A percentile compares a stretch with the other conserved stretches of the same genome.
phyloP scores from a whole-genome alignment of 2,113 vertebrate genomes.

The Lates calcarifer region DNA sequence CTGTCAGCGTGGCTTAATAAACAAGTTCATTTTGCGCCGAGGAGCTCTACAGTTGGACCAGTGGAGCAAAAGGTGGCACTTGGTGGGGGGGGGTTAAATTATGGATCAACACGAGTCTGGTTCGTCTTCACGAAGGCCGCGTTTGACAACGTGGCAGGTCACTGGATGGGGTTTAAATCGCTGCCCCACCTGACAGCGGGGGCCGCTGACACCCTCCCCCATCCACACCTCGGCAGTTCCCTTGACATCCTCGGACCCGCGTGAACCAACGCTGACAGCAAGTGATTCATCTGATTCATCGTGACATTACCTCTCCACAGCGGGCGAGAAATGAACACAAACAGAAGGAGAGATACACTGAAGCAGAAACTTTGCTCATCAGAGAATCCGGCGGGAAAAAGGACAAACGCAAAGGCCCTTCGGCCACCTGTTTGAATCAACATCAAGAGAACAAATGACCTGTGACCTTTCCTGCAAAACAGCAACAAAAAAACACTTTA shows the following conservation, averaged over 20 bases:
- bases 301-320: conserved; percentile 13
- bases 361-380: conserved; percentile 6
- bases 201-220: conserved; percentile 51
- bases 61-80: conserved; percentile 53
- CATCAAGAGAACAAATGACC: conserved; percentile 27
- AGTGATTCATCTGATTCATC: conserved; percentile 58
- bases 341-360: background rate
- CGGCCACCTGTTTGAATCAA: conserved; percentile 45
- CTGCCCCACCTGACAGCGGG: conserved; percentile 21
- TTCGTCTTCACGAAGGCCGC: conserved; percentile 70
- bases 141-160: conserved; percentile 50
- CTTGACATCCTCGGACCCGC: conserved; percentile 68
- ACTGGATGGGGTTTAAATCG: conserved; percentile 61
- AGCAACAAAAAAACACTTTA: conserved; percentile 16
- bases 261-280: conserved; percentile 62
- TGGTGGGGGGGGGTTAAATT: conserved; percentile 57
- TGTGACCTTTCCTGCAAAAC: conserved; percentile 40
- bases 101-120: conserved; percentile 36
- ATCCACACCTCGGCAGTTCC: conserved; percentile 65
- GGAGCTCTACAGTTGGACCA: conserved; percentile 43
- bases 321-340: background rate
- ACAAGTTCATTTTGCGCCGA: conserved; percentile 56
- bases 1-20: conserved; percentile 60
- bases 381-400: background rate
- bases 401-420: background rate